Conservation (phyloP, 2,888 invertebrate genomes). For the Gymnoscelis rufifasciata region DNA sequence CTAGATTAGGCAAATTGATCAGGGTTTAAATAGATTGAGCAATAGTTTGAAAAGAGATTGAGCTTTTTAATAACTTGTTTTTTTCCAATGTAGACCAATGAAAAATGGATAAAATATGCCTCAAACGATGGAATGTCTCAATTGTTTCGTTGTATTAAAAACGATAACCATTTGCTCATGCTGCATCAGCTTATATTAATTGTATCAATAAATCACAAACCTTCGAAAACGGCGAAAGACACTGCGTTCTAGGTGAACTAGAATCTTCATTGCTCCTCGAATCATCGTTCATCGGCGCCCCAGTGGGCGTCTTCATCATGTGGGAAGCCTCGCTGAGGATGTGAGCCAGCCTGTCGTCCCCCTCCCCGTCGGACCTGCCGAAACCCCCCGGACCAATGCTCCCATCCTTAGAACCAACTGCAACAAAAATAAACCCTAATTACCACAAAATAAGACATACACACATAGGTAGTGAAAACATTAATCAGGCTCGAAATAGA, state of each 20-base stretch:
- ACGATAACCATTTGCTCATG: too few relatives aligned
- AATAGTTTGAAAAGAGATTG: too few relatives aligned
- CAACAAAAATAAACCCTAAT: slow-evolving; percentile 31
- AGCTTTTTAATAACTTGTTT: too few relatives aligned
- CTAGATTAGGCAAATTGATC: too few relatives aligned
- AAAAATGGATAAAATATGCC: too few relatives aligned
- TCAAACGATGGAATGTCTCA: too few relatives aligned
- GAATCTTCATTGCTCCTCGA: slow-evolving; percentile 90
- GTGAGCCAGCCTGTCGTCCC: slow-evolving; percentile 95
- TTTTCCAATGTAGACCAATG: too few relatives aligned
- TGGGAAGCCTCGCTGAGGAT: slow-evolving; percentile 96
- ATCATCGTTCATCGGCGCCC: slow-evolving; percentile 69
- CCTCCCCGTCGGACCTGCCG: slow-evolving; percentile 85
- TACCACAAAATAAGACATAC: not conserved
- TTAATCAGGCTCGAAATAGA: slow-evolving; percentile 17
- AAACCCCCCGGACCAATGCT: slow-evolving; percentile 86
- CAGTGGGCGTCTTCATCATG: slow-evolving; percentile 85
- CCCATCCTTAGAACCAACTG: slow-evolving; percentile 88
- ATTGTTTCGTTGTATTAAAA: too few relatives aligned
- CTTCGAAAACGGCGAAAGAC: slow-evolving; percentile 89
- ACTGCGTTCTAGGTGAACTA: slow-evolving; percentile 87
- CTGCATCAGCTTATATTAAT: too few relatives aligned
- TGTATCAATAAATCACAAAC: too few relatives aligned
- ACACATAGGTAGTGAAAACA: slow-evolving; percentile 10
- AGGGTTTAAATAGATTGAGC: too few relatives aligned